Evolutionary conservation across 1,140 invertebrate species (phyloP).

Genomic region (Drosophila orosa): DNA sequence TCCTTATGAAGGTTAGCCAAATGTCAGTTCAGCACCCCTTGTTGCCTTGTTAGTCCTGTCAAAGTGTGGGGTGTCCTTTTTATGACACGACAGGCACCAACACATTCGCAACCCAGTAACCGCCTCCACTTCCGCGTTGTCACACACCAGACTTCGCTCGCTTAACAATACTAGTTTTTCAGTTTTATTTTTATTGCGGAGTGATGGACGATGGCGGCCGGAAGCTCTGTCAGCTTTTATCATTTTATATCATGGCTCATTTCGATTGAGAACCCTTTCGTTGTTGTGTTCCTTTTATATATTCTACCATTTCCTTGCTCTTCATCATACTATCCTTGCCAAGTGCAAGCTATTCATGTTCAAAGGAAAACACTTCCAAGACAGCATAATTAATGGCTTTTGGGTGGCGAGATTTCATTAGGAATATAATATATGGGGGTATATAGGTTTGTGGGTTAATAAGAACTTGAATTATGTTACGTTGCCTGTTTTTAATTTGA

Average conservation of each 20-base stretch:
- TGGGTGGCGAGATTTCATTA: neutral
- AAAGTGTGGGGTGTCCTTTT: conserved; percentile 23
- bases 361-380: conserved; percentile 1
- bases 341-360: conserved; percentile 5
- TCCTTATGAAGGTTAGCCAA: conserved; percentile 58
- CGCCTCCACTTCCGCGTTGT: conserved; percentile 43
- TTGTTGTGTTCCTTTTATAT: neutral
- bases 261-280: conserved; percentile 3
- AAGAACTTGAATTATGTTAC: neutral
- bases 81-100: conserved; percentile 33
- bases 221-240: conserved; percentile 5
- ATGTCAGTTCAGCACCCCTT: conserved; percentile 49
- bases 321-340: neutral
- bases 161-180: conserved; percentile 4
- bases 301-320: neutral
- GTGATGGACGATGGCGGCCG: conserved; percentile 14
- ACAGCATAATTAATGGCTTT: conserved; percentile 14
- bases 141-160: neutral
- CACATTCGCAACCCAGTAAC: conserved; percentile 4
- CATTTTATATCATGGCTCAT: conserved; percentile 16
- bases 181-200: conserved; percentile 5
- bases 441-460: neutral
- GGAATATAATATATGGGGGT: neutral
- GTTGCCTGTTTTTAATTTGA: neutral
- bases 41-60: conserved; percentile 22